phyloP scores from a whole-genome alignment of 2,797 vertebrate genomes.

The Channallabes apus region DNA sequence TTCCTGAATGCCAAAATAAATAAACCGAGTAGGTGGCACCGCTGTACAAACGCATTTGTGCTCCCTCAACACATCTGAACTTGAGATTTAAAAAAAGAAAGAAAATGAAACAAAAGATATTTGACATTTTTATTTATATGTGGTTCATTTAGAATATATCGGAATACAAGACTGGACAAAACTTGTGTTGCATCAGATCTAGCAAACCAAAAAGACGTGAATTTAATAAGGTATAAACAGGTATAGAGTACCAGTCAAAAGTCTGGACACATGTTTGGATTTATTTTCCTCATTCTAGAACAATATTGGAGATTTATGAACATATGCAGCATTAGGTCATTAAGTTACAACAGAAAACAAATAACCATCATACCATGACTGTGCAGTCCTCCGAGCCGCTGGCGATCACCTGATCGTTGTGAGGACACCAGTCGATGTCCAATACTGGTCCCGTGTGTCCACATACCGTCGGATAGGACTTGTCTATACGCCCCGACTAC shows the following conservation, averaged over 20 bases:
- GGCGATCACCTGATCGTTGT: constrained; percentile 95
- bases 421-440: constrained; percentile 97
- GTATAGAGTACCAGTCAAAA: not conserved
- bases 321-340: too few relatives aligned
- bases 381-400: constrained; percentile 97
- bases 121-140: not conserved
- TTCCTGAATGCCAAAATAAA: not conserved
- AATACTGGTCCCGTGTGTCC: constrained; percentile 96
- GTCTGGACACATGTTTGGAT: too few relatives aligned
- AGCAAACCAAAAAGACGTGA: not conserved
- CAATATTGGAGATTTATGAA: too few relatives aligned
- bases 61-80: not conserved
- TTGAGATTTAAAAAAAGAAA: not conserved
- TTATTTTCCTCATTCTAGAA: too few relatives aligned
- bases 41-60: not conserved
- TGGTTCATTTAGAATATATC: too few relatives aligned
- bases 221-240: not conserved
- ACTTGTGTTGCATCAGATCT: too few relatives aligned
- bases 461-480: constrained; percentile 94
- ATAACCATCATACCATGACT: constrained; percentile 81
- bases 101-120: not conserved
- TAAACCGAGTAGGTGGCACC: not conserved
- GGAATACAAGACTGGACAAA: not conserved
- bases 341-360: too few relatives aligned
- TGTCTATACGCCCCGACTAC: constrained; percentile 93